phyloP scores from a whole-genome alignment of 2,888 invertebrate species.

The Frankliniella fusca region DNA sequence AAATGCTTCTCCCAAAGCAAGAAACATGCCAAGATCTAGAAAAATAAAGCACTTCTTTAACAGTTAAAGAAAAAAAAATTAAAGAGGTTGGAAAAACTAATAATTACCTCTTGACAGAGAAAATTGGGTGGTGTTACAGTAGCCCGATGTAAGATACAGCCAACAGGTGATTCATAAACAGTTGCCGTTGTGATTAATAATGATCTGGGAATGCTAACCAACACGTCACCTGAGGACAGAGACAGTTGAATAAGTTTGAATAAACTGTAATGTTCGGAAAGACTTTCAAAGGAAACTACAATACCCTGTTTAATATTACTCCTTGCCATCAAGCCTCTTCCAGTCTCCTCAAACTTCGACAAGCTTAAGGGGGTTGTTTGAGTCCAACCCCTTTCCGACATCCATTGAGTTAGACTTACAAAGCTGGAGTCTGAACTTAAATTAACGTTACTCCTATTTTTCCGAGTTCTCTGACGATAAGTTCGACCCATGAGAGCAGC shows the following conservation, averaged over 20 bases:
- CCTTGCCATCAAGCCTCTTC: constrained; percentile 68
- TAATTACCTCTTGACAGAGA: not conserved
- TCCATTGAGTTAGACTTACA: constrained; percentile 46
- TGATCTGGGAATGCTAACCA: constrained; percentile 52
- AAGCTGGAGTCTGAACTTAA: not conserved
- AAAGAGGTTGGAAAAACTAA: not conserved
- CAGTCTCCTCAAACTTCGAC: constrained; percentile 61
- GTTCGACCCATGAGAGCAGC: not conserved
- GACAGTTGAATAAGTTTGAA: constrained; percentile 41
- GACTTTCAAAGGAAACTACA: constrained; percentile 54
- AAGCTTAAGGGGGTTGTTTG: constrained; percentile 56
- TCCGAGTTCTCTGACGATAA: not conserved
- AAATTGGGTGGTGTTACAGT: not conserved
- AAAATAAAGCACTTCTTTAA: not conserved
- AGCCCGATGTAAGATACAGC: not conserved
- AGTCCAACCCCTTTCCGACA: constrained; percentile 54
- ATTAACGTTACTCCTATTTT: not conserved
- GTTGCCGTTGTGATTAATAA: constrained; percentile 50
- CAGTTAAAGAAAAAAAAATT: not conserved
- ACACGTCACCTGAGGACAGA: constrained; percentile 47
- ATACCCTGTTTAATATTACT: constrained; percentile 53
- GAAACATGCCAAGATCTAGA: constrained; percentile 19
- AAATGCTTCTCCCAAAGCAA: not conserved
- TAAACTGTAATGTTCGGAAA: constrained; percentile 50
- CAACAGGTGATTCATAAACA: constrained; percentile 38